These are phyloP conservation scores for Zaprionus ornatus DNA, from an alignment of 1,140 invertebrate species.

Conservation along the genomic window DNA sequence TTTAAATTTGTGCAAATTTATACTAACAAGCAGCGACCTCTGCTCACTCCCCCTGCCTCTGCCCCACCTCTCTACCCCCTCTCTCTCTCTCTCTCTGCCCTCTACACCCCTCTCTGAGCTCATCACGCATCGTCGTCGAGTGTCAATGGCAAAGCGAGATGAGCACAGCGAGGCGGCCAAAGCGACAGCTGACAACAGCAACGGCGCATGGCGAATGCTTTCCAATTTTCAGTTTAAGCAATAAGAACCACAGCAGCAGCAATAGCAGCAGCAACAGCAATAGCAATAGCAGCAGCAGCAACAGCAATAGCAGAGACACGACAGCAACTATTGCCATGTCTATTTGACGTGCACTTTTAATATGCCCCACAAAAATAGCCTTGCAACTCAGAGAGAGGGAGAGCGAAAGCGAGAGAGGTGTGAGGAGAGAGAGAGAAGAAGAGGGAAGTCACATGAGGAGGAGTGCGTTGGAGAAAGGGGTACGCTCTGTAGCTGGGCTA, in stretches of 20 bases:
- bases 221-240: slow-evolving; percentile 66
- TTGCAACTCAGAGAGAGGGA: background rate
- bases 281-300: slow-evolving; percentile 39
- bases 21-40: slow-evolving; percentile 47
- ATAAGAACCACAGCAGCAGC: slow-evolving; percentile 29
- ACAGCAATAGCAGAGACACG: slow-evolving; percentile 4
- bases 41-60: background rate
- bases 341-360: slow-evolving; percentile 75
- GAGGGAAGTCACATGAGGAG: too few relatives aligned
- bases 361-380: slow-evolving; percentile 51
- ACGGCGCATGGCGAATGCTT: slow-evolving; percentile 17
- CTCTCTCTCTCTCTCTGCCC: background rate
- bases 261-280: slow-evolving; percentile 7
- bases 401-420: background rate
- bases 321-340: slow-evolving; percentile 55
- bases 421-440: background rate
- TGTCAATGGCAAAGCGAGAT: slow-evolving; percentile 46
- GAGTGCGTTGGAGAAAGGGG: background rate
- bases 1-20: slow-evolving; percentile 56
- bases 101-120: background rate
- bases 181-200: slow-evolving; percentile 33
- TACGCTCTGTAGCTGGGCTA: background rate
- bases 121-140: slow-evolving; percentile 2
- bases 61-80: background rate
- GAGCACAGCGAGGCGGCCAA: slow-evolving; percentile 24